Evolutionary conservation across 2,888 invertebrate species (phyloP).

Genomic region (Nemotelus pantherinus): DNA sequence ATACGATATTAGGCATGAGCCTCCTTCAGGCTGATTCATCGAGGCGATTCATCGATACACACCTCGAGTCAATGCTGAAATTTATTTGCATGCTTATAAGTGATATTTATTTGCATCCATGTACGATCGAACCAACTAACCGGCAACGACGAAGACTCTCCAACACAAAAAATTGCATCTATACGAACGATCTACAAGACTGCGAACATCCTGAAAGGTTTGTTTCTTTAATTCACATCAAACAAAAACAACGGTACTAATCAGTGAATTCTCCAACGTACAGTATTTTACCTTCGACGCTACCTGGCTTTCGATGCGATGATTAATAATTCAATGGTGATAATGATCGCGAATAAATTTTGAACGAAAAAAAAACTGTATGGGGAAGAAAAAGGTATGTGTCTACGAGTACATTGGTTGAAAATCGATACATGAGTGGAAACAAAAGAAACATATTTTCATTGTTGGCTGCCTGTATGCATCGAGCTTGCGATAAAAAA

Average conservation of each 20-base stretch:
- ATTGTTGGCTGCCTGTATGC: no score
- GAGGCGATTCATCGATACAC: not conserved
- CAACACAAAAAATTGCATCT: not conserved
- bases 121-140: not conserved
- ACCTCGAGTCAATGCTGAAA: not conserved
- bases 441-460: no score
- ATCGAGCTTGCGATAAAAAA: no score
- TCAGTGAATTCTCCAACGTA: no score
- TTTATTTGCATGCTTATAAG: constrained; percentile 39
- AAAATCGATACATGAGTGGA: no score
- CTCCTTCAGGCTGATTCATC: not conserved
- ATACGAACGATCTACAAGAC: constrained; percentile 13
- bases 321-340: constrained; percentile 35
- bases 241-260: not conserved
- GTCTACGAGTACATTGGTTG: no score
- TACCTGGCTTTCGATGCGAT: not conserved
- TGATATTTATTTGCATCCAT: not conserved
- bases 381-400: no score
- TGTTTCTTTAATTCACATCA: constrained; percentile 35
- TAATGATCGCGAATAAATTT: constrained; percentile 15
- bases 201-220: constrained; percentile 17
- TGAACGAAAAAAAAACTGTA: not conserved
- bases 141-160: no score
- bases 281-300: no score
- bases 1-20: not conserved